A percentile compares a stretch with the other conserved stretches of the same genome.
Evolutionary conservation across 2,888 invertebrate genomes (phyloP).

Genomic region (Acanthopleura granulata): DNA sequence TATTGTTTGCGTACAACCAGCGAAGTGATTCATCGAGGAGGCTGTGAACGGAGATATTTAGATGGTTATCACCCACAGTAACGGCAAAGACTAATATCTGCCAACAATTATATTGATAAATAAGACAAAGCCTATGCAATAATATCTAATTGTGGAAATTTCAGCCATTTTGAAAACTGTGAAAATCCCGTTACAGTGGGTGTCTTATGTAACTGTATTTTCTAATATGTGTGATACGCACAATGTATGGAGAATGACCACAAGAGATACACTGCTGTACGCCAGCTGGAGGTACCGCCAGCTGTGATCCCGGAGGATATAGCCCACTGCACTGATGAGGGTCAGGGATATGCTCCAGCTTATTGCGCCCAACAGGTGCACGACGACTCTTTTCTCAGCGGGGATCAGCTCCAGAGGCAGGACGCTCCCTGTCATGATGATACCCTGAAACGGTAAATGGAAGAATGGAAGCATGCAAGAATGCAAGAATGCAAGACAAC

Average conservation of each 20-base stretch:
- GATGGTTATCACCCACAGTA: too few species aligned
- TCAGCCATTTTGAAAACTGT: too few species aligned
- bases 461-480: background rate
- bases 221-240: background rate
- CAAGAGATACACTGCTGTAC: background rate
- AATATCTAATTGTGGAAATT: too few species aligned
- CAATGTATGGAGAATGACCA: background rate
- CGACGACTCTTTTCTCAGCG: slow-evolving; percentile 33
- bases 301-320: background rate
- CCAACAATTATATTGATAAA: too few species aligned
- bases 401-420: slow-evolving; percentile 42
- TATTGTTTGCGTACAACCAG: background rate
- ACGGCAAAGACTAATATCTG: too few species aligned
- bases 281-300: slow-evolving; percentile 5
- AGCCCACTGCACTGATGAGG: background rate
- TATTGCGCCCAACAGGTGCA: slow-evolving; percentile 30
- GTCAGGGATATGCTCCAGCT: slow-evolving; percentile 31
- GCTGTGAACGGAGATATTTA: background rate
- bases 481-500: too few species aligned
- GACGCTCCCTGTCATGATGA: slow-evolving; percentile 43
- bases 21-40: background rate
- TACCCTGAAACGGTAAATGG: slow-evolving; percentile 34
- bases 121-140: too few species aligned
- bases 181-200: too few species aligned
- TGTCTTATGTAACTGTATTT: too few species aligned